These are phyloP conservation scores for Trichosurus vulpecula DNA, from an alignment of 2,797 vertebrate genomes.

Conservation along the genomic window DNA sequence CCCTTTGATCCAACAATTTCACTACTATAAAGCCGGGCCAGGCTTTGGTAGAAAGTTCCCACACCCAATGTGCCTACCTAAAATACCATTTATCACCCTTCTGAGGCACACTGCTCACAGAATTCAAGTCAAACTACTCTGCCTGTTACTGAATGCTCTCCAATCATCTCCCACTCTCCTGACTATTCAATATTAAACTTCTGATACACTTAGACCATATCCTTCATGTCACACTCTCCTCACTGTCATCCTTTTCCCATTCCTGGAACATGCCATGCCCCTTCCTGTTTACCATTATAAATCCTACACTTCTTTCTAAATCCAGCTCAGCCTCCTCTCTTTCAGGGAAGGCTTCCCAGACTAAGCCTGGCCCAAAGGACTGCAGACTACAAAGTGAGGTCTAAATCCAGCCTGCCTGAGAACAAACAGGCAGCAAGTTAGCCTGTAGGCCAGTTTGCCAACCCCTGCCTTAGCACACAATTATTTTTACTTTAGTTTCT, in stretches of 20 bases:
- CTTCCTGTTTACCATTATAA: not conserved
- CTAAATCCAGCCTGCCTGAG: not conserved
- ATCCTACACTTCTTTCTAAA: not conserved
- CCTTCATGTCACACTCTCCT: not conserved
- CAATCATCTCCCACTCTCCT: not conserved
- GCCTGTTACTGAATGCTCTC: not conserved
- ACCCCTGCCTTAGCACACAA: not conserved
- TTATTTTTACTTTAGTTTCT: not conserved
- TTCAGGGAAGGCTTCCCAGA: not conserved
- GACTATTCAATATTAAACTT: not conserved
- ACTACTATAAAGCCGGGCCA: not conserved
- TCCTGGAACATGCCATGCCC: not conserved
- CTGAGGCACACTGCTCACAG: not conserved
- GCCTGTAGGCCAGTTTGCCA: not conserved
- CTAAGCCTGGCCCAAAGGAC: not conserved
- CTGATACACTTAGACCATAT: not conserved
- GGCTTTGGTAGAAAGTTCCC: not conserved
- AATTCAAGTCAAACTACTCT: not conserved
- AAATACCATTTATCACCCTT: not conserved
- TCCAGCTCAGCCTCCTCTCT: not conserved
- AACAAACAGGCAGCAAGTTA: not conserved
- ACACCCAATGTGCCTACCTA: not conserved
- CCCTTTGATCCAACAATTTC: not conserved
- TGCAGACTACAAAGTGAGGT: not conserved
- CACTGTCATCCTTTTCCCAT: not conserved